Evolutionary conservation across 2,797 vertebrate genomes (phyloP).

Genomic region (Acanthornis magna): DNA sequence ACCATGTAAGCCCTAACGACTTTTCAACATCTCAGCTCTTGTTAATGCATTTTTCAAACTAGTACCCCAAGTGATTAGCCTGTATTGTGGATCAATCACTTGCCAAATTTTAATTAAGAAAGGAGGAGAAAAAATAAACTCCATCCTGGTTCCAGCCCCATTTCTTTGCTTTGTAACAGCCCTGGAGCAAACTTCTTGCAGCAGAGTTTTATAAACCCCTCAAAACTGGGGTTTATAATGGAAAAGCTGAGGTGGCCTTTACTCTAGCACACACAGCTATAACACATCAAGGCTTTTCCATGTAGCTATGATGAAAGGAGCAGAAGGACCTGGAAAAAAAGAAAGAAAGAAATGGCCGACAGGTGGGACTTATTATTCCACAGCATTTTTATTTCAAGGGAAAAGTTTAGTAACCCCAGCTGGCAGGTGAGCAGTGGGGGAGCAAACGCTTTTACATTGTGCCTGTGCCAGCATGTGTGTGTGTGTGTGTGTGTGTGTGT

Average conservation of each 20-base stretch:
- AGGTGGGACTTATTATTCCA: conserved; percentile 74
- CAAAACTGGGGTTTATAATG: conserved; percentile 72
- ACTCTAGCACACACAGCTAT: conserved; percentile 59
- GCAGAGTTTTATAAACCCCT: conserved; percentile 72
- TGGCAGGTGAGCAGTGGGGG: conserved; percentile 71
- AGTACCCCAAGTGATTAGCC: conserved; percentile 66
- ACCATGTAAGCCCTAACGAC: conserved; percentile 55
- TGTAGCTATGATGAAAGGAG: conserved; percentile 72
- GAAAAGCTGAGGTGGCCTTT: conserved; percentile 75
- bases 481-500: neutral
- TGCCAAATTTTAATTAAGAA: conserved; percentile 75
- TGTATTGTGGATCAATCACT: conserved; percentile 67
- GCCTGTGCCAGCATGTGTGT: conserved; percentile 36
- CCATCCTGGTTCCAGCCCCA: conserved; percentile 49
- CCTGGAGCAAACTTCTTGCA: conserved; percentile 67
- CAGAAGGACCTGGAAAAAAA: conserved; percentile 65
- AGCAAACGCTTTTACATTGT: conserved; percentile 56
- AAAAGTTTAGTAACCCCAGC: conserved; percentile 75
- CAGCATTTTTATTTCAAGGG: conserved; percentile 72
- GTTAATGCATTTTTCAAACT: conserved; percentile 68
- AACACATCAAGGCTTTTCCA: conserved; percentile 75
- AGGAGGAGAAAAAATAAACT: conserved; percentile 64
- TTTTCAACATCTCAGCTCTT: conserved; percentile 50
- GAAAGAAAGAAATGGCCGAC: conserved; percentile 56
- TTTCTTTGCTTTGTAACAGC: conserved; percentile 66